phyloP scores from a whole-genome alignment of 2,888 invertebrate genomes.

The Caenorhabditis macrosperma region DNA sequence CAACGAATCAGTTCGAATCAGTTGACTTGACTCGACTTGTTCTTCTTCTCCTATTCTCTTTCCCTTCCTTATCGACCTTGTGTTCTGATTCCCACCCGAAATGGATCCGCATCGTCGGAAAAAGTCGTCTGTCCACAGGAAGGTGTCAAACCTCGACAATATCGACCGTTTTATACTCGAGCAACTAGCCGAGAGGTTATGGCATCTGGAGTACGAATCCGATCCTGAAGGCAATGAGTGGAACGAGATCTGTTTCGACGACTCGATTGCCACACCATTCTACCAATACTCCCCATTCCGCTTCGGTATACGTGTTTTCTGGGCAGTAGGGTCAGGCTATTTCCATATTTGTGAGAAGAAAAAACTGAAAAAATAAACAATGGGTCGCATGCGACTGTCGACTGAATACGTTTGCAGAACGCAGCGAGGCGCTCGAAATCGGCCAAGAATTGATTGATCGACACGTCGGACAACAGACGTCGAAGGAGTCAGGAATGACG shows the following conservation, averaged over 20 bases:
- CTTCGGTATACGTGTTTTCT: conserved; percentile 54
- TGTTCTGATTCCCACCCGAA: neutral
- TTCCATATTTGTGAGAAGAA: conserved; percentile 26
- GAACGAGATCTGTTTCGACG: conserved; percentile 47
- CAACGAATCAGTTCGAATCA: conserved; percentile 48
- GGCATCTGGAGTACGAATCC: conserved; percentile 51
- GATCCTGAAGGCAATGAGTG: conserved; percentile 55
- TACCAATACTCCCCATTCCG: conserved; percentile 31
- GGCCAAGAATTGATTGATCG: conserved; percentile 81
- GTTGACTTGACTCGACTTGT: conserved; percentile 24
- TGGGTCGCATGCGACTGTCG: conserved; percentile 30
- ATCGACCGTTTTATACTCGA: conserved; percentile 53
- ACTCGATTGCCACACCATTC: conserved; percentile 46
- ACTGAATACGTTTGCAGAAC: conserved; percentile 63
- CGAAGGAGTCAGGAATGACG: conserved; percentile 65
- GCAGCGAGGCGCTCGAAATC: conserved; percentile 79
- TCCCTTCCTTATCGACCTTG: neutral
- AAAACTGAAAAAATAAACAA: conserved; percentile 32
- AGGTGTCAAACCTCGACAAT: conserved; percentile 36
- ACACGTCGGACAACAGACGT: conserved; percentile 76
- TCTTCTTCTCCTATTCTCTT: conserved; percentile 15
- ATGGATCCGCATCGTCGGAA: conserved; percentile 37
- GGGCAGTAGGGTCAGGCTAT: conserved; percentile 19
- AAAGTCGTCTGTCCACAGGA: conserved; percentile 22
- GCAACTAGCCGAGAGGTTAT: conserved; percentile 33